Evolutionary conservation across 2,113 vertebrate genomes (phyloP).

Genomic region (Heptranchias perlo): DNA sequence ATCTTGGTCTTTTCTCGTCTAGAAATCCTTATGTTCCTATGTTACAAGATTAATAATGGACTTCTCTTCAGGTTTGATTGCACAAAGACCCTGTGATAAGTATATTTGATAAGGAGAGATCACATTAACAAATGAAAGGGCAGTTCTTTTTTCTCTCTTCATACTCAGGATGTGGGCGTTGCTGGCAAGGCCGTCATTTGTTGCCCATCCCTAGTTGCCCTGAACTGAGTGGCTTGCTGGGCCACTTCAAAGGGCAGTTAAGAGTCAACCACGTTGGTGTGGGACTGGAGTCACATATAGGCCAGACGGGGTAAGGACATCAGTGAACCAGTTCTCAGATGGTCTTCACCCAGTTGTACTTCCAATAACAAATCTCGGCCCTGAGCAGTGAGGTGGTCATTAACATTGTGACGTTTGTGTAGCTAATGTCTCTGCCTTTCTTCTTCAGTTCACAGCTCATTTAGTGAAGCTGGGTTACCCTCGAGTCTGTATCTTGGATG

Average conservation of each 20-base stretch:
- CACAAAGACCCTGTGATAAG: background rate
- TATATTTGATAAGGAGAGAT: background rate
- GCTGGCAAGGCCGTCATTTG: background rate
- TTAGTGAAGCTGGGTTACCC: slow-evolving; percentile 85
- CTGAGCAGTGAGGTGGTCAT: background rate
- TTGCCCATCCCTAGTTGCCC: background rate
- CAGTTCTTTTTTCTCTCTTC: background rate
- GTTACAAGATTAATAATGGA: background rate
- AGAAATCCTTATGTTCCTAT: background rate
- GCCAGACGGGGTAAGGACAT: background rate
- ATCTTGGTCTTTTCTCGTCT: background rate
- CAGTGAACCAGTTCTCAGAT: background rate
- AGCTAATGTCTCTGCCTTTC: background rate
- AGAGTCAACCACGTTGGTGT: background rate
- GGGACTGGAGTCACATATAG: background rate
- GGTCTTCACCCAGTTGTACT: background rate
- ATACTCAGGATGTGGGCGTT: background rate
- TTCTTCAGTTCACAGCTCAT: slow-evolving; percentile 79
- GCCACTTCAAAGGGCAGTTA: background rate
- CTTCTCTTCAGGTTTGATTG: background rate
- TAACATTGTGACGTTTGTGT: background rate
- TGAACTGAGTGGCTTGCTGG: background rate
- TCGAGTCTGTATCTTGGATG: slow-evolving; percentile 85
- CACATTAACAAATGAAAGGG: background rate
- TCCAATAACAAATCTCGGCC: background rate